phyloP scores from a whole-genome alignment of 2,113 vertebrate genomes.

The Mugil cephalus region DNA sequence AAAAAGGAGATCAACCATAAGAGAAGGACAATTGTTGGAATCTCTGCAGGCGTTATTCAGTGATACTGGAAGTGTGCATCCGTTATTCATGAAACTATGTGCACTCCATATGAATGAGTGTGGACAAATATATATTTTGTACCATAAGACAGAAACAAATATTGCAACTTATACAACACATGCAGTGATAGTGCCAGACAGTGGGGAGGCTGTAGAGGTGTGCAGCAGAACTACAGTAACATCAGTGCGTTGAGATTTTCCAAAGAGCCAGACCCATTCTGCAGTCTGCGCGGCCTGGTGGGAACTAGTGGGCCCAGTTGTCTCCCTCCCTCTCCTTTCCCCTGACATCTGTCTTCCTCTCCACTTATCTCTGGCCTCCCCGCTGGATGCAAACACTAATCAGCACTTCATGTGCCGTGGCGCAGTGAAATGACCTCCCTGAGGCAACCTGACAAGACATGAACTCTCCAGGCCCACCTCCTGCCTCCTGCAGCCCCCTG shows the following conservation, averaged over 20 bases:
- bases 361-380: conserved; percentile 74
- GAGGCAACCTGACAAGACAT: conserved; percentile 76
- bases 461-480: conserved; percentile 67
- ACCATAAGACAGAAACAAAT: conserved; percentile 76
- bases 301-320: conserved; percentile 66
- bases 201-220: conserved; percentile 15
- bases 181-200: conserved; percentile 8
- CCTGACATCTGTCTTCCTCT: conserved; percentile 78
- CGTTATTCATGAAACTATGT: conserved; percentile 22
- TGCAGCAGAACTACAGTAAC: conserved; percentile 3
- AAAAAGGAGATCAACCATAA: conserved; percentile 17
- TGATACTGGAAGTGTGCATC: conserved; percentile 21
- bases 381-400: conserved; percentile 76
- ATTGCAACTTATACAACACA: conserved; percentile 86
- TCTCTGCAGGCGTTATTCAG: conserved; percentile 27
- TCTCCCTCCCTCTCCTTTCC: conserved; percentile 60
- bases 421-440: conserved; percentile 65
- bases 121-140: conserved; percentile 86
- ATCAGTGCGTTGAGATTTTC: conserved; percentile 18
- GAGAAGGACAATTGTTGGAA: conserved; percentile 14
- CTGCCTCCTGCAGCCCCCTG: conserved; percentile 62
- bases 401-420: conserved; percentile 76
- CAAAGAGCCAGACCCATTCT: conserved; percentile 42
- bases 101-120: conserved; percentile 11
- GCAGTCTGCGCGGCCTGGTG: conserved; percentile 47